Evolutionary conservation across 2,113 vertebrate genomes (phyloP), one percentile per base, ranked within the genome.

Genomic region (Salvelinus namaycush): DNA sequence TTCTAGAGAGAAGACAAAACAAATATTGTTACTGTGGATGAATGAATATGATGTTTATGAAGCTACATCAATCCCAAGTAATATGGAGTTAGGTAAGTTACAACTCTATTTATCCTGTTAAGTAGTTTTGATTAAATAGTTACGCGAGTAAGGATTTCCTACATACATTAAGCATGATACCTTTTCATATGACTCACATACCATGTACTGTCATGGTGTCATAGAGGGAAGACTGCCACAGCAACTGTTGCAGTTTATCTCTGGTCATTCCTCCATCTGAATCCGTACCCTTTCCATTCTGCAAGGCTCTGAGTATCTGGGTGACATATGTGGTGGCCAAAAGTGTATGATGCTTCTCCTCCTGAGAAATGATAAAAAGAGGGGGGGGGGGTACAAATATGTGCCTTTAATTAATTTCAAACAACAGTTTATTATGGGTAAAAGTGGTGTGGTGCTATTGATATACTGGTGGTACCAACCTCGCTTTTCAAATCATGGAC

Each of bases 291-390:
- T 83, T 44, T 74, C 77, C 76, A 57, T 78, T 12, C 18, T 75
- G 79, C 24, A 77, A 16, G 65, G 70, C 34, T 27, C 60, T 22
- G 69, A 87, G 80, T 2, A 29, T 22, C 62, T 81, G 80, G 65
- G 69, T 69, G 76, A 89, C 78, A 79, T 91, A 93, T 20, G 86
- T 75, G 66, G 83, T 73, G 57, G 89, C 90, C 84, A 94, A 89
- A 65, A 79, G 75, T 51, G 48, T 91, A 80, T 93, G 92, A 84
- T 92, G 84, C 7, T 80, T 78, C 82, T 88, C 89, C 76, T 91
- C 86, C 91, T 93, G 71, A 27, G 73, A 31, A 29, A 27, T 5
- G 14, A 11, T 11, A 13, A 16, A 68, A 68, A 70, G 14, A 82
- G 27, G 13, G 59, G 51, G 24, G 26, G 22, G 51, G 24, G 20